Evolutionary conservation across 2,797 vertebrate species (phyloP).

Genomic region (Xerus rutilus): DNA sequence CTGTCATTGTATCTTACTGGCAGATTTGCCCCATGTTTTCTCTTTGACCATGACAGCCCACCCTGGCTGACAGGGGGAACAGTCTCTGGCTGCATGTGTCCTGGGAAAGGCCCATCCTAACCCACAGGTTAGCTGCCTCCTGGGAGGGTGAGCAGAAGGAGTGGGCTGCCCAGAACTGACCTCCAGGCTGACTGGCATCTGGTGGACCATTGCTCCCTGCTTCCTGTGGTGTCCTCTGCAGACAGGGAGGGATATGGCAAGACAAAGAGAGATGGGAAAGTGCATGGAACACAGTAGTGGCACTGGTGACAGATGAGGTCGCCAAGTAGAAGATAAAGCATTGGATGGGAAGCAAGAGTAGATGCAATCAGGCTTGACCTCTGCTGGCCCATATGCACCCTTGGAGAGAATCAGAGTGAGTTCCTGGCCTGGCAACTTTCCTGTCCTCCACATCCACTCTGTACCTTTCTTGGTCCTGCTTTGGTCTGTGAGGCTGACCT

Average conservation of each 20-base stretch:
- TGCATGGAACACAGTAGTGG: background rate
- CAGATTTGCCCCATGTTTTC: background rate
- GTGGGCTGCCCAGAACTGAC: background rate
- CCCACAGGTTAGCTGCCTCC: background rate
- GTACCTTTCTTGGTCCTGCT: background rate
- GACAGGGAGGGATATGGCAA: background rate
- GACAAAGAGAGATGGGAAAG: background rate
- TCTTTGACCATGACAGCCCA: background rate
- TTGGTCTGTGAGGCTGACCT: background rate
- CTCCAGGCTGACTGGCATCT: background rate
- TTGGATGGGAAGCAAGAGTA: background rate
- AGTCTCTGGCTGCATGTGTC: background rate
- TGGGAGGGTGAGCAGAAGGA: background rate
- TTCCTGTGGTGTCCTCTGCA: background rate
- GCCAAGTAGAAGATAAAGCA: background rate
- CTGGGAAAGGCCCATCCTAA: background rate
- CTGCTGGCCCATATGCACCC: background rate
- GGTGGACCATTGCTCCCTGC: background rate
- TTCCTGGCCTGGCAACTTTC: background rate
- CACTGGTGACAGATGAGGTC: background rate
- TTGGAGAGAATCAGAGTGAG: background rate
- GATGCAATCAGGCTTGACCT: background rate
- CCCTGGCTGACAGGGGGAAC: background rate
- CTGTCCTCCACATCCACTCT: background rate
- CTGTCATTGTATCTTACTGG: background rate